Evolutionary conservation across 2,113 vertebrate genomes (phyloP).

Genomic region (Sardina pilchardus): DNA sequence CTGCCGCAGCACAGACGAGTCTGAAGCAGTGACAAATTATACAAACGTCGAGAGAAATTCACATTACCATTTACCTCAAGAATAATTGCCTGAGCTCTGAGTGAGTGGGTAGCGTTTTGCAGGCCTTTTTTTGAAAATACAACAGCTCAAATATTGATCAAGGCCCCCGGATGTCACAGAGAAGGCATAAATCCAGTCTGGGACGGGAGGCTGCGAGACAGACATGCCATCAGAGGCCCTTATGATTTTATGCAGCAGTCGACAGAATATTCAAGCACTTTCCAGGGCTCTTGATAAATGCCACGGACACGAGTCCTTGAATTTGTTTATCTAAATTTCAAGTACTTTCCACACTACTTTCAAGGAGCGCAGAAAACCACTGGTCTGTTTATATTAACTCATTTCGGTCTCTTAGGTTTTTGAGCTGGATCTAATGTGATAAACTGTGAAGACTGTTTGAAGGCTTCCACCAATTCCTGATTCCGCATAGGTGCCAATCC

Average conservation of each 20-base stretch:
- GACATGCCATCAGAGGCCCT: background rate
- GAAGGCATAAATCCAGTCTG: background rate
- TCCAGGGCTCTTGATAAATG: background rate
- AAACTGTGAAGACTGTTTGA: background rate
- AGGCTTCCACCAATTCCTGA: background rate
- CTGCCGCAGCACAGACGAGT: background rate
- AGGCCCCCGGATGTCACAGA: background rate
- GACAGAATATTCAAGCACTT: background rate
- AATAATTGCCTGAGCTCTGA: background rate
- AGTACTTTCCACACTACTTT: background rate
- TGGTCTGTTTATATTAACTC: background rate
- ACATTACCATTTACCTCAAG: background rate
- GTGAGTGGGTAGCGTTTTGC: background rate
- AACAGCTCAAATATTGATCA: background rate
- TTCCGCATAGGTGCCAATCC: background rate
- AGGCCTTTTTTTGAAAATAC: background rate
- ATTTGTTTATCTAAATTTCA: constrained; percentile 6
- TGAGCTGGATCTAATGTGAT: background rate
- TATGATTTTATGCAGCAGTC: background rate
- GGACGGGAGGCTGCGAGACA: background rate
- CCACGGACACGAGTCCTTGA: background rate
- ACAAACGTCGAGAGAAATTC: background rate
- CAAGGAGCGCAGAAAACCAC: background rate
- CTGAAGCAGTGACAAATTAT: background rate
- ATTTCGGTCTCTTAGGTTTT: background rate